These are phyloP conservation scores for Ips nitidus DNA, from an alignment of 1,140 invertebrate genomes.

Conservation along the genomic window DNA sequence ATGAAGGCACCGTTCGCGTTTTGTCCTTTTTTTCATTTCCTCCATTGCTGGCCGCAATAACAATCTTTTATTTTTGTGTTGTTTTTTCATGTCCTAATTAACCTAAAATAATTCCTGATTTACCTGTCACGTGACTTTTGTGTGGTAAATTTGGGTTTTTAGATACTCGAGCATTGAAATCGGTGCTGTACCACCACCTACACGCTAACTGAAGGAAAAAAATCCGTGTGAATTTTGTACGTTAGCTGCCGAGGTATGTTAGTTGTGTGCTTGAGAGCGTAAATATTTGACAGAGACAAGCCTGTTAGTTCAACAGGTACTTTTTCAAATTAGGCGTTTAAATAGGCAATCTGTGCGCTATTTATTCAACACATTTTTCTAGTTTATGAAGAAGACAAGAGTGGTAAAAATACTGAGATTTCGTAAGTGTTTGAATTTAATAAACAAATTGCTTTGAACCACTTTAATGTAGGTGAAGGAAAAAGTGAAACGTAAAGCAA, in stretches of 20 bases:
- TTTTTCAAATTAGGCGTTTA: slow-evolving; percentile 26
- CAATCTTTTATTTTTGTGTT: slow-evolving; percentile 10
- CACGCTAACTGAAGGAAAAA: slow-evolving; percentile 2
- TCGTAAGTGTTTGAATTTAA: too few relatives aligned
- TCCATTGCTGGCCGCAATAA: slow-evolving; percentile 9
- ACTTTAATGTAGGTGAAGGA: too few relatives aligned
- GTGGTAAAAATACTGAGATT: background rate
- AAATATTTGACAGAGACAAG: slow-evolving; percentile 26
- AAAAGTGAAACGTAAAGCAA: too few relatives aligned
- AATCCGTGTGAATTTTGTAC: slow-evolving; percentile 25
- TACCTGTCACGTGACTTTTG: too few relatives aligned
- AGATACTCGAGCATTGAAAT: too few relatives aligned
- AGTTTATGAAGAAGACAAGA: background rate
- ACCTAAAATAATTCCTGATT: too few relatives aligned
- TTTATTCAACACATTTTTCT: background rate
- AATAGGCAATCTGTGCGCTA: slow-evolving; percentile 15
- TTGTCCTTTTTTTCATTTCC: slow-evolving; percentile 3
- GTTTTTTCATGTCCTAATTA: background rate
- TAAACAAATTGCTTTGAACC: too few relatives aligned
- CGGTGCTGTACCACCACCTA: too few relatives aligned
- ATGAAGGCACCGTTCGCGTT: background rate
- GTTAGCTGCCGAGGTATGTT: background rate
- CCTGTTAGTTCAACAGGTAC: slow-evolving; percentile 25
- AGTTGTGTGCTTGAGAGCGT: slow-evolving; percentile 9
- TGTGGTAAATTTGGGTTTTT: too few relatives aligned